Percentiles rank a stretch among this genome's conserved stretches.
Evolutionary conservation across 2,113 vertebrate genomes (phyloP).

Genomic region (Melanocharis versteri): DNA sequence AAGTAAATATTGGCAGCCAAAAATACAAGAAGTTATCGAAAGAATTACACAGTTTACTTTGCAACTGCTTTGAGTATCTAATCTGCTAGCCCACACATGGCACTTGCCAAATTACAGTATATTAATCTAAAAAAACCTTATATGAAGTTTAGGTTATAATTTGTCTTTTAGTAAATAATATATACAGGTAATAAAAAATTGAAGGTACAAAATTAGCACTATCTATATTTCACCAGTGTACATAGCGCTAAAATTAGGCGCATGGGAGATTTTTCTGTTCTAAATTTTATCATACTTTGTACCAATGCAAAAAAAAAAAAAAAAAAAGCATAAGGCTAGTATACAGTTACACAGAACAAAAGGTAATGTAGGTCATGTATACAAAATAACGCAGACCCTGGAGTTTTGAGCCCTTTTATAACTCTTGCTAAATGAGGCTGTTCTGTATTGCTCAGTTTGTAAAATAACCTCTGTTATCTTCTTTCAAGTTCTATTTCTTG

Average conservation of each 20-base stretch:
- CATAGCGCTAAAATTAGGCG: neutral
- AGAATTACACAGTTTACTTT: neutral
- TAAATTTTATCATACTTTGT: neutral
- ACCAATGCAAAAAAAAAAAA: neutral
- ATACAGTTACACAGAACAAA: neutral
- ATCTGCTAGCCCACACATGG: neutral
- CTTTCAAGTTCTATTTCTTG: neutral
- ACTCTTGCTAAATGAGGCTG: neutral
- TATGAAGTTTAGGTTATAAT: neutral
- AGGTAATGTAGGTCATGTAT: neutral
- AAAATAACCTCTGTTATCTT: neutral
- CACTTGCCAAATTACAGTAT: neutral
- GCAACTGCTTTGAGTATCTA: neutral
- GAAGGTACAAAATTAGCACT: neutral
- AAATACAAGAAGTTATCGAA: neutral
- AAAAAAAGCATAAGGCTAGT: neutral
- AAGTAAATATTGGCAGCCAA: neutral
- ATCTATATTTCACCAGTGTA: neutral
- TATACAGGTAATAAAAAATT: neutral
- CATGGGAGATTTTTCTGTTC: neutral
- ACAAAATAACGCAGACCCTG: neutral
- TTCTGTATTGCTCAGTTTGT: neutral
- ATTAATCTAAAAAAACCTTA: neutral
- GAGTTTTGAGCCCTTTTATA: neutral
- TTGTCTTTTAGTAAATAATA: neutral